Conservation (phyloP, 2,888 invertebrate genomes). For the Anthophora plumipes region DNA sequence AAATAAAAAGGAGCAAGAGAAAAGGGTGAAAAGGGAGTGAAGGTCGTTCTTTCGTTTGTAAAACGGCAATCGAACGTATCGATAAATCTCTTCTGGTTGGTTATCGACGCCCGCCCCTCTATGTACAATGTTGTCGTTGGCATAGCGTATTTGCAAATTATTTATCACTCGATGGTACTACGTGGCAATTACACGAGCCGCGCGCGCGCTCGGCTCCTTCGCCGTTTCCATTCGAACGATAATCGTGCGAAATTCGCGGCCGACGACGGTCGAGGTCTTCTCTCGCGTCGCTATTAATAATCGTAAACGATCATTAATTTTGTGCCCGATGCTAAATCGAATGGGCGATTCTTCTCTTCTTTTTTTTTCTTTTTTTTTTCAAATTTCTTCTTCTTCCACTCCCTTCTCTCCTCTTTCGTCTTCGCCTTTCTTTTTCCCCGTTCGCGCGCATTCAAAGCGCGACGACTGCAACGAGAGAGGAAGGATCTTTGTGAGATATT, state of each 20-base stretch:
- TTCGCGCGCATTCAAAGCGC: background rate
- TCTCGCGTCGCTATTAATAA: slow-evolving; percentile 46
- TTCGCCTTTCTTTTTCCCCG: background rate
- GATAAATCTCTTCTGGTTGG: slow-evolving; percentile 59
- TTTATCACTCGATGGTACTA: slow-evolving; percentile 61
- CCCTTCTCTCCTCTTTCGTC: no score
- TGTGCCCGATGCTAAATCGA: background rate
- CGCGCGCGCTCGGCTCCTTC: background rate
- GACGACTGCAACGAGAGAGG: background rate
- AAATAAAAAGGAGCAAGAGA: slow-evolving; percentile 22
- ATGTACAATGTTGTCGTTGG: slow-evolving; percentile 37
- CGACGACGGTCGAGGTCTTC: slow-evolving; percentile 28
- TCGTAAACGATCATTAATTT: slow-evolving; percentile 36
- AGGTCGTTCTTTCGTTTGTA: slow-evolving; percentile 44
- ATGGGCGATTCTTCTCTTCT: background rate
- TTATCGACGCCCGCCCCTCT: slow-evolving; percentile 39
- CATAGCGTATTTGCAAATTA: slow-evolving; percentile 59
- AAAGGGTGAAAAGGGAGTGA: slow-evolving; percentile 31
- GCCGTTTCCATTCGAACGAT: slow-evolving; percentile 45
- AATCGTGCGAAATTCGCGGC: slow-evolving; percentile 51
- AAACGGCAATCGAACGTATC: slow-evolving; percentile 60
- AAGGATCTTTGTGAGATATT: background rate
- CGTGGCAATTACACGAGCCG: slow-evolving; percentile 60
- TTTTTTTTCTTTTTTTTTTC: no score
- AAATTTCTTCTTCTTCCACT: no score